Conservation (phyloP, 2,797 vertebrate genomes). For the Sebastes aleutianus region DNA sequence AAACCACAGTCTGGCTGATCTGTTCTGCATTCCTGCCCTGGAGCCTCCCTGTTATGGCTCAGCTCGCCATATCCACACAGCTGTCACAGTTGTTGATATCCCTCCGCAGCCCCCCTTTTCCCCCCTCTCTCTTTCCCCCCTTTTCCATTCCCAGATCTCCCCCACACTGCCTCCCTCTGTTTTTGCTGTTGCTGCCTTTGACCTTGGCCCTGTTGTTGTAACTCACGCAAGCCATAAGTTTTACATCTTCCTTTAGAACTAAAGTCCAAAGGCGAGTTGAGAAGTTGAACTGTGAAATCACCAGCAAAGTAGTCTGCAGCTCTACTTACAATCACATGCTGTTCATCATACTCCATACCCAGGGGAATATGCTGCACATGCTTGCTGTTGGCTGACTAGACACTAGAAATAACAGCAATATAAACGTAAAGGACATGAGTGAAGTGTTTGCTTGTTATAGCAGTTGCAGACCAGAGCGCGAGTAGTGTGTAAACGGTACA, state of each 20-base stretch:
- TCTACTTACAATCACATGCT: background rate
- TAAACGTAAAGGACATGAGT: constrained; percentile 4
- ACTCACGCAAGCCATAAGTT: constrained; percentile 8
- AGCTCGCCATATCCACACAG: constrained; percentile 72
- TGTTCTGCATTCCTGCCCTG: constrained; percentile 80
- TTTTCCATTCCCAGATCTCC: constrained; percentile 36
- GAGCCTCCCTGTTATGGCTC: constrained; percentile 68
- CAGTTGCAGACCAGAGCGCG: background rate
- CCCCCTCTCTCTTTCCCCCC: constrained; percentile 6
- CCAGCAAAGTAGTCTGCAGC: background rate
- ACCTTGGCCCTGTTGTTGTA: constrained; percentile 47
- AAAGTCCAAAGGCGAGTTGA: background rate
- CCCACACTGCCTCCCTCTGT: constrained; percentile 14
- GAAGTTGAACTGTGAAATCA: constrained; percentile 3
- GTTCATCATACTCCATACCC: constrained; percentile 3
- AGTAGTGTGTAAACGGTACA: background rate
- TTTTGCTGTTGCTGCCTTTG: constrained; percentile 44
- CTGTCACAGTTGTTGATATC: constrained; percentile 77
- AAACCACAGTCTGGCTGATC: constrained; percentile 68
- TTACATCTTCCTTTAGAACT: constrained; percentile 27
- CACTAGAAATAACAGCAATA: background rate
- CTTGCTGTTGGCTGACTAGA: constrained; percentile 8
- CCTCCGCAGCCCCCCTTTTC: constrained; percentile 17
- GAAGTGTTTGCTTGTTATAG: constrained; percentile 1
- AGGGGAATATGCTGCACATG: constrained; percentile 9